Evolutionary conservation across 2,888 invertebrate genomes (phyloP).

Genomic region (Sminthurinus aureus): DNA sequence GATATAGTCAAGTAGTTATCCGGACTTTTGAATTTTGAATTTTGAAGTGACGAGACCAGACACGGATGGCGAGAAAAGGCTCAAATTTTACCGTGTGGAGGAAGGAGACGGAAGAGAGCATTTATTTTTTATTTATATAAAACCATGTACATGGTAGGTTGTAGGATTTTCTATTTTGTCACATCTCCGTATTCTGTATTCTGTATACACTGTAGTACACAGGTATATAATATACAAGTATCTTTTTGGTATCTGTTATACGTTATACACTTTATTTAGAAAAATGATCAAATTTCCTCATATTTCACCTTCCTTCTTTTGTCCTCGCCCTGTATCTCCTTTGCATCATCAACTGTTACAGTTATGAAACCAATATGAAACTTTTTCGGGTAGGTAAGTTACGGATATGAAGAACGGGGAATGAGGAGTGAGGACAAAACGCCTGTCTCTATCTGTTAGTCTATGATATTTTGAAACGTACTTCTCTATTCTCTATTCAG

Average conservation of each 20-base stretch:
- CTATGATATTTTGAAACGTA: too few species aligned
- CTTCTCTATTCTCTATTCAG: too few species aligned
- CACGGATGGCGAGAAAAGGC: slow-evolving; percentile 3
- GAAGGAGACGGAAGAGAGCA: neutral
- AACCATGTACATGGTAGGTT: neutral
- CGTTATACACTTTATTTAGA: slow-evolving; percentile 11
- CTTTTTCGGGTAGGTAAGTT: slow-evolving; percentile 36
- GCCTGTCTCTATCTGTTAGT: neutral
- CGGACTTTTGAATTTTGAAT: neutral
- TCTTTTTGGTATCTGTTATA: too few species aligned
- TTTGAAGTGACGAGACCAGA: neutral
- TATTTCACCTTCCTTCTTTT: slow-evolving; percentile 27
- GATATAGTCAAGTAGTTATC: neutral
- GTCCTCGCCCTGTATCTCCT: neutral
- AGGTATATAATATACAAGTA: too few species aligned
- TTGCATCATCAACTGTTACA: neutral
- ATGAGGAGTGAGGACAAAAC: slow-evolving; percentile 8
- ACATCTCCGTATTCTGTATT: too few species aligned
- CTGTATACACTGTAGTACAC: too few species aligned
- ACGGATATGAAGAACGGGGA: neutral
- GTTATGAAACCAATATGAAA: neutral
- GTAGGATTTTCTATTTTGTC: neutral
- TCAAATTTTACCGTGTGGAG: neutral
- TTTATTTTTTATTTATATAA: neutral
- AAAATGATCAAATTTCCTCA: slow-evolving; percentile 31